Percentiles rank a stretch among this genome's conserved stretches.
phyloP scores from a whole-genome alignment of 2,888 invertebrate species.

The Neoaliturus tenellus region DNA sequence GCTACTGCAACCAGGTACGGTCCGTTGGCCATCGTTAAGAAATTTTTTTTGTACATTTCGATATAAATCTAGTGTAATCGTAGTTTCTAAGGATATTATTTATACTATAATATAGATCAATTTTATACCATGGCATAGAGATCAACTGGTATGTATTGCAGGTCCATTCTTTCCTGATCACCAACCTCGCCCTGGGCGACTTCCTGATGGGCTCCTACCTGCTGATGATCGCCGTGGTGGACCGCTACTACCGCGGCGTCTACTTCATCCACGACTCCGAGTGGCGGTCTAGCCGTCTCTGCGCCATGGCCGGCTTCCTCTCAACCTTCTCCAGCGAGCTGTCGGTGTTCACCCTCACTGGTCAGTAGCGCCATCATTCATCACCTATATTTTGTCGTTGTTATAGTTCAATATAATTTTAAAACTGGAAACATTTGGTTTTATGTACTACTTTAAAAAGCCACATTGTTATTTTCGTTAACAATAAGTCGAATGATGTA shows the following conservation, averaged over 20 bases:
- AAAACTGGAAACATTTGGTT: neutral
- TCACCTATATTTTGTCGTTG: constrained; percentile 6
- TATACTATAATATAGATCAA: too few species aligned
- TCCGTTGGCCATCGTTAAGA: neutral
- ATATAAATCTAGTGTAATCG: constrained; percentile 70
- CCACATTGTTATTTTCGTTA: too few species aligned
- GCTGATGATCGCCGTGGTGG: constrained; percentile 70
- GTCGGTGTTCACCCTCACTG: constrained; percentile 71
- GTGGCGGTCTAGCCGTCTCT: constrained; percentile 70
- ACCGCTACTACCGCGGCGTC: constrained; percentile 72
- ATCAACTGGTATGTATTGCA: constrained; percentile 55
- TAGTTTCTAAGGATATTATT: constrained; percentile 69
- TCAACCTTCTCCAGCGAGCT: constrained; percentile 71
- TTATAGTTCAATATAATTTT: neutral
- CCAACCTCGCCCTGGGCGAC: constrained; percentile 71
- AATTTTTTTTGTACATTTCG: neutral
- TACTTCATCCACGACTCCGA: constrained; percentile 70
- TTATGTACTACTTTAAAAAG: too few species aligned
- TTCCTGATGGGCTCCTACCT: constrained; percentile 72
- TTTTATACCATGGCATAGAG: too few species aligned
- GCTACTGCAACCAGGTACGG: constrained; percentile 71
- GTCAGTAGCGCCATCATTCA: constrained; percentile 59
- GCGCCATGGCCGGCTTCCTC: constrained; percentile 71
- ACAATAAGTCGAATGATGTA: too few species aligned
- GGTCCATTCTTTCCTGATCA: constrained; percentile 73